Percentiles rank a stretch among this genome's conserved stretches.
Conservation (phyloP, 2,888 invertebrate species). For the Kuschelorhynchus macadamiae region DNA sequence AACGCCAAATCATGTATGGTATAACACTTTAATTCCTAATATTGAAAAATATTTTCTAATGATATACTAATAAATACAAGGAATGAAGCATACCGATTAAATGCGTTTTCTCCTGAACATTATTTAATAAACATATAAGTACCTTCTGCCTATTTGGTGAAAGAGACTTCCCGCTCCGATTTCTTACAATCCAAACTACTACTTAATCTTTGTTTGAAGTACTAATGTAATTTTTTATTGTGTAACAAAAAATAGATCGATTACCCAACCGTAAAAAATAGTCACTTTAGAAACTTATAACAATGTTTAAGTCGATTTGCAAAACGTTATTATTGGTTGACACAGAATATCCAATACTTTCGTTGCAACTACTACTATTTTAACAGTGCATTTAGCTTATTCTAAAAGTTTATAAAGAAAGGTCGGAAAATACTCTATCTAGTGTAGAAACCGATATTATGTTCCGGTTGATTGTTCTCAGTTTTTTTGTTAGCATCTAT, state of each 20-base stretch:
- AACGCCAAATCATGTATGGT: no score
- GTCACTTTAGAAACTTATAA: slow-evolving; percentile 45
- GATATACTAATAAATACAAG: no score
- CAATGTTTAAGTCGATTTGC: slow-evolving; percentile 37
- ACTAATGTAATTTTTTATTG: slow-evolving; percentile 37
- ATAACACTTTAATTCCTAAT: no score
- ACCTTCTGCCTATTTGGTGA: not conserved
- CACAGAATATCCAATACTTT: slow-evolving; percentile 32
- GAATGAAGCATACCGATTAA: no score
- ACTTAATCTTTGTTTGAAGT: slow-evolving; percentile 43
- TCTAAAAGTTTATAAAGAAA: slow-evolving; percentile 14
- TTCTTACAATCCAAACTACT: not conserved
- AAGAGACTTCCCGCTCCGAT: slow-evolving; percentile 22
- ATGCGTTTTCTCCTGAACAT: no score
- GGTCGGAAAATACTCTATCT: slow-evolving; percentile 5
- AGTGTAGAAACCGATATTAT: slow-evolving; percentile 16
- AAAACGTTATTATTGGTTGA: slow-evolving; percentile 33
- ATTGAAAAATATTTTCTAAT: no score
- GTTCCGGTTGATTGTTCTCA: slow-evolving; percentile 15
- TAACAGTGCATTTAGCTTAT: no score
- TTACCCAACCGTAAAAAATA: slow-evolving; percentile 46
- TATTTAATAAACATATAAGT: not conserved
- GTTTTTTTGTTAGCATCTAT: slow-evolving; percentile 19
- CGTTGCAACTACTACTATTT: slow-evolving; percentile 18
- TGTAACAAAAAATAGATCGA: slow-evolving; percentile 44